phyloP scores from a whole-genome alignment of 2,797 vertebrate genomes.

The Parambassis ranga region DNA sequence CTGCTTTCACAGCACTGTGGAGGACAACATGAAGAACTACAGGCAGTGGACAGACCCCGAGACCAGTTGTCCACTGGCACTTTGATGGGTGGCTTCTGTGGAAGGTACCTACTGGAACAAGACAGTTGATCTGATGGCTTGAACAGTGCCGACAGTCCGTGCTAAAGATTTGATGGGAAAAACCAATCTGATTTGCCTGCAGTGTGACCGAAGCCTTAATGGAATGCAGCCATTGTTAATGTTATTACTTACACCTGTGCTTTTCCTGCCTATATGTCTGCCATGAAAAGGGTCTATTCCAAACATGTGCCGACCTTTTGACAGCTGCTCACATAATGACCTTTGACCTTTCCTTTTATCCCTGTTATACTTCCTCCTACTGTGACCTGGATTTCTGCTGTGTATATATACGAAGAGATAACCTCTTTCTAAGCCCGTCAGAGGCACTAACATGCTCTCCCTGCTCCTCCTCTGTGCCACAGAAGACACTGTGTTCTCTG shows the following conservation, averaged over 20 bases:
- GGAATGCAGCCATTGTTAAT: background rate
- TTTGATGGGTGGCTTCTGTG: no score
- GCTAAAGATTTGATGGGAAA: no score
- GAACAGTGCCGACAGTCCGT: no score
- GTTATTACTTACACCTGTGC: background rate
- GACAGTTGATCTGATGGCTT: no score
- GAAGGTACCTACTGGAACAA: no score
- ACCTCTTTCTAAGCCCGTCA: background rate
- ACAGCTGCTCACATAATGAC: conserved; percentile 31
- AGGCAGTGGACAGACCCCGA: no score
- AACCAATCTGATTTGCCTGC: no score
- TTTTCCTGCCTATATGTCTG: background rate
- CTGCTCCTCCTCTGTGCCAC: background rate
- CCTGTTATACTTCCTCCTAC: conserved; percentile 32
- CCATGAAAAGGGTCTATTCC: background rate
- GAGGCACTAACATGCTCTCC: background rate
- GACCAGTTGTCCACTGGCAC: no score
- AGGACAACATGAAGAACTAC: no score
- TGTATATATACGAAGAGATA: conserved; percentile 15
- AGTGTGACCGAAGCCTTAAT: background rate
- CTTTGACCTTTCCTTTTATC: conserved; percentile 56
- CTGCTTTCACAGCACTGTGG: no score
- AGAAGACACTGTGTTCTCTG: background rate
- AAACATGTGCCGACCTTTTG: background rate
- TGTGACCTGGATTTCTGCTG: conserved; percentile 22